phyloP scores from a whole-genome alignment of 1,140 invertebrate genomes.

The Drosophila trapezifrons region DNA sequence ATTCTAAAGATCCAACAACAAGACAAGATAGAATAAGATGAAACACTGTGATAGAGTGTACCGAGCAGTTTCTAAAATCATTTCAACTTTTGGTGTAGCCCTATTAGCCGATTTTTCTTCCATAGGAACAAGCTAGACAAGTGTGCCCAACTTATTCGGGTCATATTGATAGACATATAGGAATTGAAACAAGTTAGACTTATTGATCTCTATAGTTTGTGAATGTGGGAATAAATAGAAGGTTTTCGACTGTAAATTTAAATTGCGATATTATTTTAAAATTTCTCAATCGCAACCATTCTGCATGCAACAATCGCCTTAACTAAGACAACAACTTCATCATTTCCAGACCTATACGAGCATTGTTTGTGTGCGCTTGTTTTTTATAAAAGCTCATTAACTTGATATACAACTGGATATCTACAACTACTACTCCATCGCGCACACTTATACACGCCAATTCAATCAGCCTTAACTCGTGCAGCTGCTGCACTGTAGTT shows the following conservation, averaged over 20 bases:
- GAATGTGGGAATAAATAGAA: not conserved
- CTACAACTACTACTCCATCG: slow-evolving; percentile 25
- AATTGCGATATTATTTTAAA: slow-evolving; percentile 18
- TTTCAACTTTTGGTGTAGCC: too few relatives aligned
- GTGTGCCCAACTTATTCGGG: not conserved
- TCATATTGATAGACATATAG: not conserved
- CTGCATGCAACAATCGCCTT: slow-evolving; percentile 24
- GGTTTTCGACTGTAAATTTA: not conserved
- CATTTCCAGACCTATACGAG: slow-evolving; percentile 3
- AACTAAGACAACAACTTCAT: slow-evolving; percentile 23
- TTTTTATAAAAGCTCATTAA: slow-evolving; percentile 52
- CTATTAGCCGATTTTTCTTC: too few relatives aligned
- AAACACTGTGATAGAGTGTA: too few relatives aligned
- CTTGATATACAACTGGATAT: slow-evolving; percentile 54
- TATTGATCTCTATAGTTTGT: too few relatives aligned
- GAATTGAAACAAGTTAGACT: too few relatives aligned
- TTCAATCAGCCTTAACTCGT: slow-evolving; percentile 48
- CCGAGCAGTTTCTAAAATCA: too few relatives aligned
- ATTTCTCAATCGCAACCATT: slow-evolving; percentile 17
- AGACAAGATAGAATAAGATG: too few relatives aligned
- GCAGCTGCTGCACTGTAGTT: slow-evolving; percentile 46
- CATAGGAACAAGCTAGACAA: not conserved
- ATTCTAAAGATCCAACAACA: not conserved
- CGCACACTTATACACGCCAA: slow-evolving; percentile 19
- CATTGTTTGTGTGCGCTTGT: slow-evolving; percentile 4